Conservation (phyloP, 1,140 invertebrate genomes). For the Goniozus legneri region DNA sequence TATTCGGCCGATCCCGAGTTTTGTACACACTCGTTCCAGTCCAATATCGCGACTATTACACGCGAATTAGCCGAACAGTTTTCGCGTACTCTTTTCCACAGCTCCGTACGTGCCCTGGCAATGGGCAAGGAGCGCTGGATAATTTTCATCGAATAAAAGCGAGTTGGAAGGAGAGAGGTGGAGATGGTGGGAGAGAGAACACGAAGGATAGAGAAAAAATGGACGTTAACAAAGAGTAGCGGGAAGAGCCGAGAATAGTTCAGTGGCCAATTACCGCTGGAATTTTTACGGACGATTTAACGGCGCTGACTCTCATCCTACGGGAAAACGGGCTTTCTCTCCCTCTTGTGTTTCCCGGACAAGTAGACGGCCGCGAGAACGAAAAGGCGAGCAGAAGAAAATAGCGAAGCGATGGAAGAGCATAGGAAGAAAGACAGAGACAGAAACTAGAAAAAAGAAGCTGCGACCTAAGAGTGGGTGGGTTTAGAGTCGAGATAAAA, state of each 20-base stretch:
- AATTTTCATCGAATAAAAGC: neutral
- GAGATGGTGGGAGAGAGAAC: neutral
- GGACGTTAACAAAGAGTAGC: neutral
- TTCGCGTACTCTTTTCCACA: too few species aligned
- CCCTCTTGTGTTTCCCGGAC: neutral
- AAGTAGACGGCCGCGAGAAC: neutral
- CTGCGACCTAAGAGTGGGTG: neutral
- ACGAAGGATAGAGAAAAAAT: neutral
- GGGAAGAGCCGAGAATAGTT: constrained; percentile 25
- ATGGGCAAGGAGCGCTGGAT: neutral
- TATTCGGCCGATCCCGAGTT: too few species aligned
- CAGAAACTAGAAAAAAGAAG: constrained; percentile 5
- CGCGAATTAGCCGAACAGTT: too few species aligned
- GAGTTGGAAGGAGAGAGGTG: neutral
- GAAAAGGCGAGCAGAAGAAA: neutral
- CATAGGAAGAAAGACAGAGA: neutral
- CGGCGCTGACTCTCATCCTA: constrained; percentile 20
- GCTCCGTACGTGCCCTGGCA: neutral
- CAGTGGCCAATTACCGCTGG: constrained; percentile 27
- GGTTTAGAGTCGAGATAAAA: neutral
- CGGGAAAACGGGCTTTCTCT: neutral
- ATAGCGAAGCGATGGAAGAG: neutral
- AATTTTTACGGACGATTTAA: constrained; percentile 33
- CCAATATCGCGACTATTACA: too few species aligned
- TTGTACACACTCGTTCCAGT: too few species aligned